These are phyloP conservation scores for Napeogenes inachia DNA, from an alignment of 2,888 invertebrate genomes.

Conservation along the genomic window DNA sequence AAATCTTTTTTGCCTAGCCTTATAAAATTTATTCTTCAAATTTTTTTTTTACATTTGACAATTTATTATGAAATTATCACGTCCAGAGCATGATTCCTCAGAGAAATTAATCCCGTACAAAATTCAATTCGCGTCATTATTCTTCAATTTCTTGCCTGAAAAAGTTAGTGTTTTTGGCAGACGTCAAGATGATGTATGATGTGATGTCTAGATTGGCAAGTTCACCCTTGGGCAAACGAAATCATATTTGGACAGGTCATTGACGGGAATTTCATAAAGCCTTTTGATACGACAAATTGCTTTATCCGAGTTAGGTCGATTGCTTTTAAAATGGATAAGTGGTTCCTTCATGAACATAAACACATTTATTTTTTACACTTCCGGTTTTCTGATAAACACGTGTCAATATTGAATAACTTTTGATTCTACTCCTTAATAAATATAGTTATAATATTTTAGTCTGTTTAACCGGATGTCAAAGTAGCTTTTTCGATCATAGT, in stretches of 20 bases:
- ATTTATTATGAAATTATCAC: not conserved
- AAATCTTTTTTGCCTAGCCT: no score
- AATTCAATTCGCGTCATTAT: constrained; percentile 37
- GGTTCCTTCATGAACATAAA: not conserved
- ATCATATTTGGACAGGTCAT: constrained; percentile 40
- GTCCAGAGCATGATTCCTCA: not conserved
- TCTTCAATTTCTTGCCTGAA: constrained; percentile 45
- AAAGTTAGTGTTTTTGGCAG: constrained; percentile 63
- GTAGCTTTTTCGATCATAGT: no score
- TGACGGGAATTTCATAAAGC: constrained; percentile 39
- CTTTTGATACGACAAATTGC: constrained; percentile 45
- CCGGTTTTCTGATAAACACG: no score
- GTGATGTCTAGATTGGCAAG: constrained; percentile 35
- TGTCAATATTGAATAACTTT: no score
- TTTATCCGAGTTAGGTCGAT: constrained; percentile 29
- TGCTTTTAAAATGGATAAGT: constrained; percentile 15
- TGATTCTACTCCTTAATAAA: no score
- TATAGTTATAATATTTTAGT: no score
- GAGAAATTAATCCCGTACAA: constrained; percentile 23
- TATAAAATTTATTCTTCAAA: no score
- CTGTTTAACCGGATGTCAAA: no score
- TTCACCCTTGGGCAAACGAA: constrained; percentile 30
- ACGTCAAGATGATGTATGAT: constrained; percentile 59
- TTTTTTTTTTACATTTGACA: no score
- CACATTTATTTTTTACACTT: not conserved